These are phyloP conservation scores for Gallinago stenura DNA, from an alignment of 2,797 vertebrate genomes.

Conservation along the genomic window DNA sequence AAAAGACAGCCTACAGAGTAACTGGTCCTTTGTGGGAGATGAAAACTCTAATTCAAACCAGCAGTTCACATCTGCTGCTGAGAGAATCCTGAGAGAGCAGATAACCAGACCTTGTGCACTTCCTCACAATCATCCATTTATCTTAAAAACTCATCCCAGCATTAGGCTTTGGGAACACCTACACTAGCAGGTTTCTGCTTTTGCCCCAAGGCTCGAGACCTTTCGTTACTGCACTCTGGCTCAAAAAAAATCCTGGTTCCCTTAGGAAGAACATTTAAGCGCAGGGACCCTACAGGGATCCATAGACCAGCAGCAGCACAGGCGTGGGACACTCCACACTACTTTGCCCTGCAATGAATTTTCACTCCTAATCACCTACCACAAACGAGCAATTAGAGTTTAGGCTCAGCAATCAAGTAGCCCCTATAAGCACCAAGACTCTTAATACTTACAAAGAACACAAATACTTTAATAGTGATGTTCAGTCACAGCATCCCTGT, in stretches of 20 bases:
- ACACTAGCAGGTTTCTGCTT: not conserved
- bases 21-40: not conserved
- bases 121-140: not conserved
- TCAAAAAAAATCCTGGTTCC: accelerated
- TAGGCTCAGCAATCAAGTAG: not conserved
- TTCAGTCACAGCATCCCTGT: not conserved
- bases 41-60: not conserved
- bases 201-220: not conserved
- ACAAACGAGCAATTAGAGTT: not conserved
- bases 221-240: not conserved
- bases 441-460: not conserved
- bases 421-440: not conserved
- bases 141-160: not conserved
- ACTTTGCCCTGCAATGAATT: not conserved
- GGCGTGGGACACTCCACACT: not conserved
- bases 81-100: not conserved
- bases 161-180: not conserved
- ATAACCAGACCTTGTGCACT: not conserved
- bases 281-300: not conserved
- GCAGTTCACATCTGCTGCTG: not conserved
- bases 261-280: not conserved
- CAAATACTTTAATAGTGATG: not conserved
- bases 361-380: not conserved
- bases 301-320: not conserved
- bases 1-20: not conserved